These are phyloP conservation scores for Gadopsis marmoratus DNA, from an alignment of 2,797 vertebrate species.

Conservation along the genomic window DNA sequence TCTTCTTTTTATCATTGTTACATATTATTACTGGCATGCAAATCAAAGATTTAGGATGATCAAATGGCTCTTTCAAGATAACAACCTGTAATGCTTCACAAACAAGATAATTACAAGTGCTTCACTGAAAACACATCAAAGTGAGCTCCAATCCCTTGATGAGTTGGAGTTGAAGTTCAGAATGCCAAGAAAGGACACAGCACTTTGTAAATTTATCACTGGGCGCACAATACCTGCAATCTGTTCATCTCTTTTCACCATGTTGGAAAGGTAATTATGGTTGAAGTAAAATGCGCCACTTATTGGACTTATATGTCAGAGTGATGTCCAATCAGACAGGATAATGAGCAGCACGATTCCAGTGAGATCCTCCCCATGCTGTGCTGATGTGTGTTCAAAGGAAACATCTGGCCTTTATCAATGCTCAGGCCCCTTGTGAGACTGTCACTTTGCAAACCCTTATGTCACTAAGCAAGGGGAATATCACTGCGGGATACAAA, in stretches of 20 bases:
- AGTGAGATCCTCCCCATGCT: conserved; percentile 42
- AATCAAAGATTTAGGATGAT: conserved; percentile 57
- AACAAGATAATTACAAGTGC: conserved; percentile 68
- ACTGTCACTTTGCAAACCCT: conserved; percentile 43
- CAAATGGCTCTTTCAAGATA: conserved; percentile 64
- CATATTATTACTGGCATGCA: conserved; percentile 26
- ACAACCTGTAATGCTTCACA: conserved; percentile 56
- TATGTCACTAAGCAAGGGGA: conserved; percentile 32
- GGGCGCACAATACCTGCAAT: conserved; percentile 29
- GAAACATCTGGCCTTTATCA: conserved; percentile 69
- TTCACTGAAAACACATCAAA: conserved; percentile 69
- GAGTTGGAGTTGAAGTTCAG: conserved; percentile 49
- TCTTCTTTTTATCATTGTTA: conserved; percentile 37
- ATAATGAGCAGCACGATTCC: conserved; percentile 58
- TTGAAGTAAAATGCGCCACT: conserved; percentile 51
- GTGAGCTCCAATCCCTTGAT: conserved; percentile 57
- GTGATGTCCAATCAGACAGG: conserved; percentile 61
- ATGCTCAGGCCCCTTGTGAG: conserved; percentile 36
- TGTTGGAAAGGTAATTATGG: conserved; percentile 46
- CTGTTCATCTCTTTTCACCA: conserved; percentile 32
- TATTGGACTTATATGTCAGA: conserved; percentile 59
- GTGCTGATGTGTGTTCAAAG: conserved; percentile 39
- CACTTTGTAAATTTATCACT: conserved; percentile 32
- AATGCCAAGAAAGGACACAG: conserved; percentile 31
- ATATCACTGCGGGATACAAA: conserved; percentile 28